Percentiles rank a stretch among this genome's conserved stretches.
phyloP scores from a whole-genome alignment of 2,888 invertebrate species.

The Buathra laborator region DNA sequence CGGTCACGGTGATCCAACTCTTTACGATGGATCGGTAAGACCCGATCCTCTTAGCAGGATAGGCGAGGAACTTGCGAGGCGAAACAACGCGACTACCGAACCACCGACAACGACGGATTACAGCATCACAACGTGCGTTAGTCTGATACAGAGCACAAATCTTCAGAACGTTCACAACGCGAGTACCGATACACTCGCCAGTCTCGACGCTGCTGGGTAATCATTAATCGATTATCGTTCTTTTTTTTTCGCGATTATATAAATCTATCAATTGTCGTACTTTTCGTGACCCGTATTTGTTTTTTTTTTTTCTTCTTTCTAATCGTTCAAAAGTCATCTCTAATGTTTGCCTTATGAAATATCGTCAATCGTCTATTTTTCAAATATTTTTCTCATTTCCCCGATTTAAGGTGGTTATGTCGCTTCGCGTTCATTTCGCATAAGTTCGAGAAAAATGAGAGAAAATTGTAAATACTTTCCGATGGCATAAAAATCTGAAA shows the following conservation, averaged over 20 bases:
- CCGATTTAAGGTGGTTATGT: no score
- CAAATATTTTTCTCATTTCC: not conserved
- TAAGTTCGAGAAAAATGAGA: no score
- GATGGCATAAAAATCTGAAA: no score
- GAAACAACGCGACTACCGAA: slow-evolving; percentile 88
- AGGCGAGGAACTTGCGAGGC: slow-evolving; percentile 87
- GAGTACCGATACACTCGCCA: slow-evolving; percentile 92
- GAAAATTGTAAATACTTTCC: no score
- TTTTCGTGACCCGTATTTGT: not conserved
- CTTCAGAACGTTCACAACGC: slow-evolving; percentile 88
- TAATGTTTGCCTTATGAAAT: no score
- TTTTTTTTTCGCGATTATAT: not conserved
- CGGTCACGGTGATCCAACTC: slow-evolving; percentile 94
- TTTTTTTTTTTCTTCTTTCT: no score
- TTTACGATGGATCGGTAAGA: slow-evolving; percentile 95
- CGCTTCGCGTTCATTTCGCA: no score
- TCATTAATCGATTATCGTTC: slow-evolving; percentile 40
- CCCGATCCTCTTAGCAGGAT: slow-evolving; percentile 92
- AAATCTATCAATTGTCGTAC: no score
- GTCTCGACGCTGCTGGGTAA: slow-evolving; percentile 91
- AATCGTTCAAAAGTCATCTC: no score
- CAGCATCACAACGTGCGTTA: slow-evolving; percentile 90
- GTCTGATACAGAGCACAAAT: slow-evolving; percentile 87
- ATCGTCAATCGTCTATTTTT: no score
- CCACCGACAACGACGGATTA: slow-evolving; percentile 90